Evolutionary conservation across 2,113 vertebrate species (phyloP), one percentile per base, ranked within the genome.

Genomic region (Aplodontia rufa): DNA sequence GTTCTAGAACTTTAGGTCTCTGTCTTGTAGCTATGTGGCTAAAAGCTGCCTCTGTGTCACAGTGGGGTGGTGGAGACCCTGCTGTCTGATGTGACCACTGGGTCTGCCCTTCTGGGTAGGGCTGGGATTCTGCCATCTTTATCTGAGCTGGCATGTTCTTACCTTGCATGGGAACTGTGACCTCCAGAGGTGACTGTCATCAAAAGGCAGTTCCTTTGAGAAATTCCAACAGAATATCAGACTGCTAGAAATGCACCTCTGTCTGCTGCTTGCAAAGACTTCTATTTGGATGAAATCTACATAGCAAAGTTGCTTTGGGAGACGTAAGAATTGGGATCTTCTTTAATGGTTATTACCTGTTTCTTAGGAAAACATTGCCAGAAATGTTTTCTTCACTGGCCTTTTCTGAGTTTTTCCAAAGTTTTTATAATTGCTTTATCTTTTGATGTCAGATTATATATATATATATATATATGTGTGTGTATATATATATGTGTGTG

Each of bases 51-150:
- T 40, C 22, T n/a, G 6, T 30, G 47, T 20, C 26, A n/a, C 13
- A n/a, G 45, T 5, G 8, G 5, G 6, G 32, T n/a, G 45, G 62
- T 10, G 13, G 58, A 24, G 24, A 24, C 8, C 55, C 78, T 30
- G 2, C 40, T 30, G 0, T 28, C 30, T 45, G 24, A 40, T 28
- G 45, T 4, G 4, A 13, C 14, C 35, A 1, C 11, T 5, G 42
- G 13, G 10, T 49, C 40, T 32, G 42, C 55, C 32, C 20, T 45
- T 55, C 47, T n/a, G 19, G 28, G 28, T 28, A 13, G 78, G 24
- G 6, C 62, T 81, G n/a, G 40, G 26, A 3, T 37, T 11, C 58
- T 13, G 13, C 47, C 26, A 1, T 53, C 22, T 53, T 11, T 3
- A 6, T 35, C 19, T 35, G 84, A 42, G 11, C 51, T 5, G 42